phyloP scores from a whole-genome alignment of 2,113 vertebrate species.

The Ictidomys tridecemlineatus region DNA sequence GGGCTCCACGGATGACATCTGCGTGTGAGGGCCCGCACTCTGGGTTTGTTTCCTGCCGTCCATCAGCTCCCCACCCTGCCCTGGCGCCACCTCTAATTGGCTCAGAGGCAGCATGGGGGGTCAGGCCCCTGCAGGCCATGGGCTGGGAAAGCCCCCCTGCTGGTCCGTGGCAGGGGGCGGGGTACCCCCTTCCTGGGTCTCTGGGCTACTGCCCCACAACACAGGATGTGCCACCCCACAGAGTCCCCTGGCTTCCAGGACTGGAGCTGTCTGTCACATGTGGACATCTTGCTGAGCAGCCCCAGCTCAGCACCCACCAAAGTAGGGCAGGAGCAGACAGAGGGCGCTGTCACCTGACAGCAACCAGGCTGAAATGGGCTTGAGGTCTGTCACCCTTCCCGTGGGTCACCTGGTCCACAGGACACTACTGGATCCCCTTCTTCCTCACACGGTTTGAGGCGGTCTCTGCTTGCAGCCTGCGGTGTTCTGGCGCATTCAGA shows the following conservation, averaged over 20 bases:
- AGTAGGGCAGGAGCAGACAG: neutral
- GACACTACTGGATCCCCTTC: too few species aligned
- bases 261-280: rapidly evolving
- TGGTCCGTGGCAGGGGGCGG: neutral
- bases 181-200: neutral
- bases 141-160: neutral
- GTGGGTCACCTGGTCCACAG: neutral
- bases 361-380: neutral
- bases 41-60: neutral
- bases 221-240: rapidly evolving
- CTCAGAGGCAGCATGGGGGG: neutral
- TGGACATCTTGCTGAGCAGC: too few species aligned
- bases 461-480: neutral
- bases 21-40: neutral
- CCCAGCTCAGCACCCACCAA: neutral
- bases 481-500: neutral
- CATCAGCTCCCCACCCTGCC: neutral
- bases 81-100: neutral
- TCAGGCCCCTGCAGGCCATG: neutral
- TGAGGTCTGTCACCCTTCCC: neutral
- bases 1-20: neutral
- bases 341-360: neutral
- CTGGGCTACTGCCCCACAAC: neutral
- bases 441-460: neutral
- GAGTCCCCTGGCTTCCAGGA: too few species aligned